Base-by-base conservation (phyloP, 2,888 invertebrate species). In the Brenthis ino region DNA sequence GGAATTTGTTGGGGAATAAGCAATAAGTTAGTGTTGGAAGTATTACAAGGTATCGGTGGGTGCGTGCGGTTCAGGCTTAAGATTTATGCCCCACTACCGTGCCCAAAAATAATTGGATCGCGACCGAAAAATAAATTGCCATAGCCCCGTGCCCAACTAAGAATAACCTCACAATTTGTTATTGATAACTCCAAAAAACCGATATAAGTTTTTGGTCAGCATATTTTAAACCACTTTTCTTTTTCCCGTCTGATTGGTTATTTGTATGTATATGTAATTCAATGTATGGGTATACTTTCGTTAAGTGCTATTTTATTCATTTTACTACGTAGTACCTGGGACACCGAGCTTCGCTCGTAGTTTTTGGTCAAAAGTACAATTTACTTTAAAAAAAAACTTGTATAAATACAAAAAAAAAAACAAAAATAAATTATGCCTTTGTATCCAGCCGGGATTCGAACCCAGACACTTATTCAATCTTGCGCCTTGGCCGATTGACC, bases 81-180 rank as follows among this genome's bases (percentile, higher is more conserved):
- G 85, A 86, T 78, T 76, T 77, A 78, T 90, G 84, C 84, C 78
- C 80, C 82, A 85, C 85, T 86, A 88, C 85, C 88, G 83, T 85
- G 86, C 87, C 89, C 86, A 84, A 87, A 91, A 92, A 91, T 91
- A 91, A 92, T 91, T 91, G 91, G 90, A 87, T 85, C 79, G 84
- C 84, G 84, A 86, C 85, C 88, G 88, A 88, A 89, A 90, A 88
- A 92, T 91, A 91, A 90, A 89, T 90, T 85, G 87, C 82, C 78
- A 78, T 70, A 79, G 78, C 75, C 78, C 76, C 78, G 77, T 75
- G 72, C 73, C 76, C 77, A 76, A 76, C 84, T 82, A 81, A 82
- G 81, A 83, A 82, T 82, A 82, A 82, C 83, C 79, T 75, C 81
- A 83, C 83, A 84, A 85, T 86, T 88, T 87, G 84, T 87, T 89